A percentile compares a stretch with the other conserved stretches of the same genome.
Evolutionary conservation across 1,140 invertebrate species (phyloP).

Genomic region (Drosophila sp.): DNA sequence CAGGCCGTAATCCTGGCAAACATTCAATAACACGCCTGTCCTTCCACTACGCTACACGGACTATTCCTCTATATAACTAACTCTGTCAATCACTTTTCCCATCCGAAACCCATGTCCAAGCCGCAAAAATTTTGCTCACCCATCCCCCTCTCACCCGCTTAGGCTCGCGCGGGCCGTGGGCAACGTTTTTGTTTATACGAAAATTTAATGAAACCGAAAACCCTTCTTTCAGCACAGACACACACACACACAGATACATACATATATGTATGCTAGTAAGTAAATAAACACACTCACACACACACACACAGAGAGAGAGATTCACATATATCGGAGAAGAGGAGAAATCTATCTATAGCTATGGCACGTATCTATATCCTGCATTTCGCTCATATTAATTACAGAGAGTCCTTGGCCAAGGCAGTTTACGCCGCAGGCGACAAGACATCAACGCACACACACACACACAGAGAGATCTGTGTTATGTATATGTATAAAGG

Average conservation of each 20-base stretch:
- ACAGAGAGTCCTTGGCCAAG: slow-evolving; percentile 62
- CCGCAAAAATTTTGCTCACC: slow-evolving; percentile 10
- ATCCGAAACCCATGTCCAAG: slow-evolving; percentile 9
- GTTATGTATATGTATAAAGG: background rate
- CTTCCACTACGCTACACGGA: background rate
- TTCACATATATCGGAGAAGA: background rate
- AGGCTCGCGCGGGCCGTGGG: slow-evolving; percentile 24
- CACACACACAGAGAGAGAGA: slow-evolving; percentile 17
- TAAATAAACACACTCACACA: slow-evolving; percentile 24
- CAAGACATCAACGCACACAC: slow-evolving; percentile 37
- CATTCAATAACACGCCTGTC: slow-evolving; percentile 12
- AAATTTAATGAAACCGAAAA: slow-evolving; percentile 73
- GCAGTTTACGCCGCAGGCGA: slow-evolving; percentile 60
- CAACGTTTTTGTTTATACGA: slow-evolving; percentile 50
- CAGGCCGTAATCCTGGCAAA: background rate
- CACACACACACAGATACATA: background rate
- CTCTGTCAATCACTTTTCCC: slow-evolving; percentile 20
- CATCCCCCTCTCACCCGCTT: background rate
- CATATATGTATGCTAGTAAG: slow-evolving; percentile 13
- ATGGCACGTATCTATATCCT: slow-evolving; percentile 28
- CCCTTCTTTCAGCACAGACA: slow-evolving; percentile 56
- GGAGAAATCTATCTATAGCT: slow-evolving; percentile 15
- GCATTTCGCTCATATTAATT: slow-evolving; percentile 69
- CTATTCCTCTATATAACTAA: slow-evolving; percentile 4
- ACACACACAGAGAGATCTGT: background rate